Conservation (phyloP, 2,113 vertebrate species). For the Osmerus eperlanus region DNA sequence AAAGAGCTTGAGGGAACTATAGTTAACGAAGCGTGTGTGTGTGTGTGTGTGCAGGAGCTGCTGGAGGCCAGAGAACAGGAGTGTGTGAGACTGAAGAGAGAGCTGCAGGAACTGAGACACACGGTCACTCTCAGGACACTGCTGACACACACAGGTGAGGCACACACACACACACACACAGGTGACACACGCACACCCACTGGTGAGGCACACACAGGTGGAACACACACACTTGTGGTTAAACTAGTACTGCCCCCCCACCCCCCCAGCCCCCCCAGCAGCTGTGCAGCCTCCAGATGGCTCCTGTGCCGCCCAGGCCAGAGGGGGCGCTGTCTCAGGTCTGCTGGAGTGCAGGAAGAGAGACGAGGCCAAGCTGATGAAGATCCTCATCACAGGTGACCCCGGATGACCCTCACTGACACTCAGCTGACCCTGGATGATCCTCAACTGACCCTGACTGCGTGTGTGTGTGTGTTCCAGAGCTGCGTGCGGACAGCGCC, state of each 20-base stretch:
- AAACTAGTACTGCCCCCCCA: neutral
- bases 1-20: neutral
- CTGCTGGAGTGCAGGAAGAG: conserved; percentile 72
- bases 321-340: conserved; percentile 47
- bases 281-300: conserved; percentile 25
- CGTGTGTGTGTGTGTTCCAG: conserved; percentile 50
- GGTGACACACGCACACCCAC: neutral
- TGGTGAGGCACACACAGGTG: neutral
- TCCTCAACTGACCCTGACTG: neutral
- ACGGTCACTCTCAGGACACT: conserved; percentile 59
- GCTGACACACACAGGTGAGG: conserved; percentile 55
- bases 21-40: neutral
- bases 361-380: conserved; percentile 74
- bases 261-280: conserved; percentile 28
- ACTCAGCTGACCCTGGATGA: too few relatives aligned
- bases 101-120: conserved; percentile 63
- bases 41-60: conserved; percentile 53
- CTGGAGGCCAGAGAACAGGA: conserved; percentile 67
- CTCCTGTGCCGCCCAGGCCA: neutral
- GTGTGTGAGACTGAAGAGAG: conserved; percentile 63
- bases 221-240: neutral
- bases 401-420: too few relatives aligned
- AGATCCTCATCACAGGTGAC: conserved; percentile 77
- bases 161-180: neutral
- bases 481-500: conserved; percentile 61